phyloP scores from a whole-genome alignment of 1,140 invertebrate species.

The Bicyclus anynana region DNA sequence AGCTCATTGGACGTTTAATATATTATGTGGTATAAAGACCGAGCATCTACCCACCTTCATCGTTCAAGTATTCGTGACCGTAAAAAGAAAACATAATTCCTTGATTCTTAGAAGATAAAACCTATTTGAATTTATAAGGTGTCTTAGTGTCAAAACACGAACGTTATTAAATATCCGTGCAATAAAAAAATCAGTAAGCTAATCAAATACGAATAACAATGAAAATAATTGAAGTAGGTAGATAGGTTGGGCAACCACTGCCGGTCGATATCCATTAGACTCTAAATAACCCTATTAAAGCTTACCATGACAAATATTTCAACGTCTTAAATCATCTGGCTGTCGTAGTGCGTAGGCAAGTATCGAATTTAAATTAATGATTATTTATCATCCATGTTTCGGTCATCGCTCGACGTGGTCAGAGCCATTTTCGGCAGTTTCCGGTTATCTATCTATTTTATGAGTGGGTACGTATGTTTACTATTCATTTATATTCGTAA shows the following conservation, averaged over 20 bases:
- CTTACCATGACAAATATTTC: constrained; percentile 41
- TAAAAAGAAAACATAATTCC: constrained; percentile 5
- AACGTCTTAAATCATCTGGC: constrained; percentile 49
- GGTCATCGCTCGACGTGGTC: constrained; percentile 40
- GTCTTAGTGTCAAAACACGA: constrained; percentile 2
- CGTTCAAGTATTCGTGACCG: constrained; percentile 8
- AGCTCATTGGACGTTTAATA: constrained; percentile 56
- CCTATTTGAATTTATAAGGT: constrained; percentile 1
- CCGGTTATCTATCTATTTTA: constrained; percentile 51
- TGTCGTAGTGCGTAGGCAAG: constrained; percentile 57
- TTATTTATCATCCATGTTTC: constrained; percentile 61
- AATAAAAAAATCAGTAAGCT: constrained; percentile 4
- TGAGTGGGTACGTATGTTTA: constrained; percentile 28
- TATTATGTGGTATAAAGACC: constrained; percentile 40
- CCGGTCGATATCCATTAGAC: constrained; percentile 9
- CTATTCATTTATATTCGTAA: constrained; percentile 53
- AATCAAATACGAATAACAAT: constrained; percentile 9
- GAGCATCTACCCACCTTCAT: constrained; percentile 6
- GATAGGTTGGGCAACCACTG: not conserved
- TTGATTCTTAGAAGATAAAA: constrained; percentile 4
- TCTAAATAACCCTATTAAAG: constrained; percentile 13
- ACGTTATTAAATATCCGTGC: not conserved
- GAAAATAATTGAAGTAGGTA: not conserved
- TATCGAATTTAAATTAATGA: constrained; percentile 67
- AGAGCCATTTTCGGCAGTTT: constrained; percentile 61